A percentile compares a stretch with the other conserved stretches of the same genome.
These are phyloP conservation scores for Melanostoma scalare DNA, from an alignment of 2,888 invertebrate species.

Conservation along the genomic window DNA sequence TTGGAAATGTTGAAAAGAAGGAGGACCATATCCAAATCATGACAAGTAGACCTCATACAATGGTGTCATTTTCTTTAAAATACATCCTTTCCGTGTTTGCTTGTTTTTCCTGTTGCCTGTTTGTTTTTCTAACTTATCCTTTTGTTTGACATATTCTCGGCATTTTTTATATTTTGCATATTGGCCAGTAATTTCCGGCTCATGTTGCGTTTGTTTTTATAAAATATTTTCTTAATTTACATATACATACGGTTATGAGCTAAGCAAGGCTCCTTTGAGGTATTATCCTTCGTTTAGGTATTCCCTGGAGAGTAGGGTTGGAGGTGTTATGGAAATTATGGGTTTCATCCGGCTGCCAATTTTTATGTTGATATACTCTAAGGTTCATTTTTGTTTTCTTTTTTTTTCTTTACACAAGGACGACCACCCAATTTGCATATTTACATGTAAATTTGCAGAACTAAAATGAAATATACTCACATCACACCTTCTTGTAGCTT, in stretches of 20 bases:
- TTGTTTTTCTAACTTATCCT: not conserved
- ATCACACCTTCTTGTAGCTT: constrained; percentile 38
- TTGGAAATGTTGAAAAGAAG: not conserved
- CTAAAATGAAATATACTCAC: constrained; percentile 33
- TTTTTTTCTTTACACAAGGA: constrained; percentile 14
- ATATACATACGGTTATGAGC: too few species aligned
- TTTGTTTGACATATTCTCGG: not conserved
- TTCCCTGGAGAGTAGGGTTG: constrained; percentile 18
- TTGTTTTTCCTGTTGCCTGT: not conserved
- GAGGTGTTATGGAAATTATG: constrained; percentile 58
- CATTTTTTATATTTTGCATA: not conserved
- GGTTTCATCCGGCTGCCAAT: constrained; percentile 18
- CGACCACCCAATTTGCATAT: constrained; percentile 52
- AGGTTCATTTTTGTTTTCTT: not conserved
- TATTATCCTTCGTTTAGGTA: constrained; percentile 19
- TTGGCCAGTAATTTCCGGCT: constrained; percentile 23
- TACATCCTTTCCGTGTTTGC: not conserved
- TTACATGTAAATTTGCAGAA: constrained; percentile 8
- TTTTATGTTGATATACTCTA: constrained; percentile 4
- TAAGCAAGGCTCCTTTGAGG: not conserved
- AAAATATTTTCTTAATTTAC: constrained; percentile 3
- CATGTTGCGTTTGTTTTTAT: not conserved
- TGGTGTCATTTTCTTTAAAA: not conserved
- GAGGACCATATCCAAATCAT: not conserved
- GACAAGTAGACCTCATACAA: not conserved